Evolutionary conservation across 37 sponge, comb jelly and placozoan genomes (phyloP).

Genomic region (Spongilla lacustris): DNA sequence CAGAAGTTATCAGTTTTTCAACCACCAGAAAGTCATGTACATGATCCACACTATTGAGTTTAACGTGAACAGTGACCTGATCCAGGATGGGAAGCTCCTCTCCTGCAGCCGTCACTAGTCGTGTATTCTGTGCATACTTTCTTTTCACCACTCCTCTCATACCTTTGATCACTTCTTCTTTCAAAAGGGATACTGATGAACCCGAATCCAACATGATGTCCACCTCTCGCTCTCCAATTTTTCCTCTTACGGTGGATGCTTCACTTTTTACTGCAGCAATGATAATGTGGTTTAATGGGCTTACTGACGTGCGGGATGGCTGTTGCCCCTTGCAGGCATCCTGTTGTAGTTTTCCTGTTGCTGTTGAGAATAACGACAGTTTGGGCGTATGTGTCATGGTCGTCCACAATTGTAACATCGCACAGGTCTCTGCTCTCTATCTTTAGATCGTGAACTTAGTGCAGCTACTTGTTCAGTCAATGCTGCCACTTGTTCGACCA

Average conservation of each 20-base stretch:
- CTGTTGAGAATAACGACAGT: constrained; percentile 5
- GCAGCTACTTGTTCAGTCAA: constrained; percentile 40
- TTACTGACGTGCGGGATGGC: constrained; percentile 18
- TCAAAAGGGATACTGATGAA: constrained; percentile 44
- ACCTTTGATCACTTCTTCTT: no score
- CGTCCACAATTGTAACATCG: constrained; percentile 11
- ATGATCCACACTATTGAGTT: constrained; percentile 29
- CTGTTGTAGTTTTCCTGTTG: constrained; percentile 53
- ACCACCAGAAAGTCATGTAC: constrained; percentile 68
- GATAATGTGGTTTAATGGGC: constrained; percentile 5
- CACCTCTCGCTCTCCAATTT: constrained; percentile 8
- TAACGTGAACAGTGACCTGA: constrained; percentile 24
- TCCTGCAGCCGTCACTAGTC: constrained; percentile 61
- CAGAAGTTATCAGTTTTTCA: constrained; percentile 35
- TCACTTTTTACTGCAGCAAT: constrained; percentile 15
- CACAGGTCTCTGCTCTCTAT: no score
- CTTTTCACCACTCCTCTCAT: no score
- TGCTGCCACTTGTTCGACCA: no score
- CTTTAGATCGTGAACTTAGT: background rate
- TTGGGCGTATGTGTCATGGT: constrained; percentile 7
- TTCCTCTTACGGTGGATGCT: constrained; percentile 1
- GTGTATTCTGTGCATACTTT: background rate
- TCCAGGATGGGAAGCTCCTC: constrained; percentile 34
- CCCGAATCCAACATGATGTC: constrained; percentile 54
- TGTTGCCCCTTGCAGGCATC: constrained; percentile 33